Base-by-base conservation (phyloP, 2,888 invertebrate genomes). In the Epistrophella euchroma region DNA sequence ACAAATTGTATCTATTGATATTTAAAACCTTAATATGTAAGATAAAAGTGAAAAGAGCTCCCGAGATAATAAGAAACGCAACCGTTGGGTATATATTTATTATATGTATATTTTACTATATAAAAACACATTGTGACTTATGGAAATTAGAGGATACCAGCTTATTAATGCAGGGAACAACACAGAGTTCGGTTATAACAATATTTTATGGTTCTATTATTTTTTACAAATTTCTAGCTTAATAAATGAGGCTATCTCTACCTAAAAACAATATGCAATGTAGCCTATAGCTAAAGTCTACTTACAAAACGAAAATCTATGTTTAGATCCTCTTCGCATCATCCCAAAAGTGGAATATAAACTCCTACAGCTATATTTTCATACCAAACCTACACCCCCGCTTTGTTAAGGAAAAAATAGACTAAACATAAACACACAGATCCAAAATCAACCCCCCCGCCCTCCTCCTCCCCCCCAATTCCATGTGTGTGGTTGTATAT, bases 321-420 rank as follows among this genome's bases (percentile, higher is more conserved):
- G 68, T 55, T 68, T 62, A 73, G 68, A 72, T 62, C 19, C 40
- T 19, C 68, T 45, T 60, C n/a, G 52, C 52, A 55, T 76, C 60
- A 50, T 22, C 35, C 28, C 58, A 50, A 60, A 75, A 80, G 68
- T 55, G 35, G 68, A 64, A 73, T 70, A 73, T 56, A 76, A 70
- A 60, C 45, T 58, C 47, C 40, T 19, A 32, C 32, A 37, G 66
- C n/a, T 40, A 73, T 47, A 75, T 28, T 58, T 60, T 22, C 13
- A n/a, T 32, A 58, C 19, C 7, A 19, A 10, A 10, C 2, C 17
- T 15, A 11, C 52, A 37, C 52, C 35, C 37, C 37, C 64, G 56
- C 10, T 47, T 43, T 28, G 43, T 13, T 32, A n/a, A 37, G 11
- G 2, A 19, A 35, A 19, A 47, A 22, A 50, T 40, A 71, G 28